Conservation (phyloP, 2,113 vertebrate species). For the Neolamprologus caudopunctatus region DNA sequence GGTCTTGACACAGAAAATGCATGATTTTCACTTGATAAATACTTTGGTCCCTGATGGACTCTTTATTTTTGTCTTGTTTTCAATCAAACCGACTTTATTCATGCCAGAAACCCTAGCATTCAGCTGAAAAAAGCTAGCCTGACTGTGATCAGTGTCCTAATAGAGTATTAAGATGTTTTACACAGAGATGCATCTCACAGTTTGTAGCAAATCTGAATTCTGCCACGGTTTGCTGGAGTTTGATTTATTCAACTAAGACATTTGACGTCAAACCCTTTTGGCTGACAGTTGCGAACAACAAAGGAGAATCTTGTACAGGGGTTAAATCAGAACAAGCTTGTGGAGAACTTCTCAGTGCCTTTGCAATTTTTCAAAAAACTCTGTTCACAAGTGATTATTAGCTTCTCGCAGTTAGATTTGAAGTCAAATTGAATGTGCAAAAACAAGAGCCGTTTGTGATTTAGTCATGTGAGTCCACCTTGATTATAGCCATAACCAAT, state of each 20-base stretch:
- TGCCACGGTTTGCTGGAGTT: background rate
- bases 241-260: background rate
- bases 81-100: background rate
- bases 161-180: background rate
- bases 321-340: conserved; percentile 24
- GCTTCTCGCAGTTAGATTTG: background rate
- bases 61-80: background rate
- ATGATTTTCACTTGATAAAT: background rate
- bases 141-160: background rate
- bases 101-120: background rate
- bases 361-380: background rate
- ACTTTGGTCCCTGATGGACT: background rate
- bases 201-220: background rate
- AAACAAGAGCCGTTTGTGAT: background rate
- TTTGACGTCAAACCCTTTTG: background rate
- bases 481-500: background rate
- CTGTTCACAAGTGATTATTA: background rate
- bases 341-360: background rate
- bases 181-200: background rate
- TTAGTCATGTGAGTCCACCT: background rate
- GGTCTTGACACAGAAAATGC: background rate
- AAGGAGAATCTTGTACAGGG: background rate
- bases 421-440: background rate
- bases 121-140: background rate
- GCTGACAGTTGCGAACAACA: background rate